phyloP scores from a whole-genome alignment of 1,140 invertebrate genomes.

The Apolygus lucorum region DNA sequence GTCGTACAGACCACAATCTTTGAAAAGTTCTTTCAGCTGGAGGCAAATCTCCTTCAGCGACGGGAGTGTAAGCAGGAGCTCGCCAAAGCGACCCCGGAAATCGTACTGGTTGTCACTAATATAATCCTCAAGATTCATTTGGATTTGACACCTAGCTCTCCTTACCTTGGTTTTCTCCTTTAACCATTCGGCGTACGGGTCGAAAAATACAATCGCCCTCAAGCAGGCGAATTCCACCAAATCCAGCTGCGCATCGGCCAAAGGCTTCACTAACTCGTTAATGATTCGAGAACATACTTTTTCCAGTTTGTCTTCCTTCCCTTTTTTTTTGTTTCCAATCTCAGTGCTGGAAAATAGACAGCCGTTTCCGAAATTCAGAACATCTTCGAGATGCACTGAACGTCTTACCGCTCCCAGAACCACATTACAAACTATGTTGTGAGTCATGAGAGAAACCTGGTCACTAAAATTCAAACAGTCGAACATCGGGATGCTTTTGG shows the following conservation, averaged over 20 bases:
- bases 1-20: conserved; percentile 92
- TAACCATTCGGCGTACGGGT: conserved; percentile 90
- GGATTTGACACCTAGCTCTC: conserved; percentile 82
- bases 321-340: neutral
- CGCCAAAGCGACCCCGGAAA: conserved; percentile 88
- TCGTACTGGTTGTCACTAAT: conserved; percentile 95
- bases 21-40: conserved; percentile 99
- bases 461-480: conserved; percentile 89
- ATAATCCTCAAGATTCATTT: conserved; percentile 95
- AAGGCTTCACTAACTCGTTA: conserved; percentile 86
- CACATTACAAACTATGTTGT: conserved; percentile 58
- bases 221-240: conserved; percentile 94
- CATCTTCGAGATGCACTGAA: conserved; percentile 82
- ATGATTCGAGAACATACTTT: conserved; percentile 83
- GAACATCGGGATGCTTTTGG: conserved; percentile 95
- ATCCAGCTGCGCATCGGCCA: conserved; percentile 89
- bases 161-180: conserved; percentile 77
- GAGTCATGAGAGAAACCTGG: conserved; percentile 49
- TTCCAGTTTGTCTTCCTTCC: conserved; percentile 38
- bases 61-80: conserved; percentile 85
- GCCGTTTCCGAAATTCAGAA: conserved; percentile 86
- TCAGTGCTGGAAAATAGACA: conserved; percentile 75
- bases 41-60: conserved; percentile 92
- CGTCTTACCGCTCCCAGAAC: conserved; percentile 82
- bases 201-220: conserved; percentile 96